A percentile compares a stretch with the other conserved stretches of the same genome.
phyloP scores from a whole-genome alignment of 2,797 vertebrate species.

The Gobionotothen gibberifrons region DNA sequence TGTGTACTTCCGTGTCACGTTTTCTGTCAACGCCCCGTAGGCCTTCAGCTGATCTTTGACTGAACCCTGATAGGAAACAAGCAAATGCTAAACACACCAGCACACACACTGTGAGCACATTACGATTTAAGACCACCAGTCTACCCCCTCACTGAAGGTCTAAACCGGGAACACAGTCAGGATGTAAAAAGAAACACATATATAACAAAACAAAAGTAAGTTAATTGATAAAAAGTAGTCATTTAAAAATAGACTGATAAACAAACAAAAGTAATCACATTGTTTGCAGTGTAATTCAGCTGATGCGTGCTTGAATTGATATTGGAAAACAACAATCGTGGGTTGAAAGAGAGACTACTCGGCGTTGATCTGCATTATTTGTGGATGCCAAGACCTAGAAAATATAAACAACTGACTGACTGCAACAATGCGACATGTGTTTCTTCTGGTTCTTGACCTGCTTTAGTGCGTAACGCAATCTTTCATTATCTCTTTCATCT shows the following conservation, averaged over 20 bases:
- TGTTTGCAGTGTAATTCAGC: background rate
- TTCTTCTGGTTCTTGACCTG: no score
- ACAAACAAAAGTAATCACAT: background rate
- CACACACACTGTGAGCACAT: background rate
- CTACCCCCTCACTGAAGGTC: background rate
- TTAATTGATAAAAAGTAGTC: no score
- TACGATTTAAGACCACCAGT: background rate
- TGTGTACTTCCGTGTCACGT: slow-evolving; percentile 96
- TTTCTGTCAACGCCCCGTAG: slow-evolving; percentile 96
- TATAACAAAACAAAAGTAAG: no score
- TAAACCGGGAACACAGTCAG: background rate
- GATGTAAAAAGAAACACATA: background rate
- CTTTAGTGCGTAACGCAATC: background rate
- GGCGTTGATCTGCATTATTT: background rate
- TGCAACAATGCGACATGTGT: background rate
- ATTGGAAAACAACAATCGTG: no score
- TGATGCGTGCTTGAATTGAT: background rate
- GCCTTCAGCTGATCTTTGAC: slow-evolving; percentile 98
- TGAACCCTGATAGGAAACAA: slow-evolving; percentile 87
- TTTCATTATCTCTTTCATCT: background rate
- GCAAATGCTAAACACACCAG: background rate
- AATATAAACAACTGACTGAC: background rate
- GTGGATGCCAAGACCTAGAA: background rate
- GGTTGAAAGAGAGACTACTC: background rate
- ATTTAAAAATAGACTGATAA: no score